Conservation (phyloP, 2,797 vertebrate species). For the Tapera naevia region DNA sequence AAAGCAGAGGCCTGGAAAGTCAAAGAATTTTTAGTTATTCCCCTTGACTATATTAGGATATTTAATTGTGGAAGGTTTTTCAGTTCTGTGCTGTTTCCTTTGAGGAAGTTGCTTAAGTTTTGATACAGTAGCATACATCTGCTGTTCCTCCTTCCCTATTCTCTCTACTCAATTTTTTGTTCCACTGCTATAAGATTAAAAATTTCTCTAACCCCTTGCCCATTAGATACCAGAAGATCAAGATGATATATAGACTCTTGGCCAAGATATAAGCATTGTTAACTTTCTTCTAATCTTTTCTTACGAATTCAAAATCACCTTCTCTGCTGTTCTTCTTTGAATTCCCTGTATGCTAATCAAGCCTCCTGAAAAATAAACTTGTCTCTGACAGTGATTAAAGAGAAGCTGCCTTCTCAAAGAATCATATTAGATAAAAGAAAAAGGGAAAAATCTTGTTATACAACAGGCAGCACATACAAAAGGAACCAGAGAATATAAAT, state of each 20-base stretch:
- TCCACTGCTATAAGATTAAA: neutral
- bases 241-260: neutral
- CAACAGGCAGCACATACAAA: neutral
- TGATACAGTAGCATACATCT: neutral
- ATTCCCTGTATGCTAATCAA: slow-evolving; percentile 20
- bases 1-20: neutral
- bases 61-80: neutral
- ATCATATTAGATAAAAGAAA: slow-evolving; percentile 23
- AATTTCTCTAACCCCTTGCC: neutral
- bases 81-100: neutral
- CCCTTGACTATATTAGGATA: neutral
- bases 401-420: slow-evolving; percentile 32
- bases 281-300: neutral
- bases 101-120: neutral
- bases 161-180: neutral
- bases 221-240: neutral
- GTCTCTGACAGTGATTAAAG: slow-evolving; percentile 49
- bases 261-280: neutral
- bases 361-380: slow-evolving; percentile 4
- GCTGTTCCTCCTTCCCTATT: neutral
- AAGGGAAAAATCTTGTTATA: neutral
- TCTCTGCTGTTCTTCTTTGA: neutral
- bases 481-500: neutral
- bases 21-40: neutral
- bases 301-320: slow-evolving; percentile 5